These are phyloP conservation scores for Knipowitschia caucasica DNA, from an alignment of 2,797 vertebrate genomes.

Conservation along the genomic window DNA sequence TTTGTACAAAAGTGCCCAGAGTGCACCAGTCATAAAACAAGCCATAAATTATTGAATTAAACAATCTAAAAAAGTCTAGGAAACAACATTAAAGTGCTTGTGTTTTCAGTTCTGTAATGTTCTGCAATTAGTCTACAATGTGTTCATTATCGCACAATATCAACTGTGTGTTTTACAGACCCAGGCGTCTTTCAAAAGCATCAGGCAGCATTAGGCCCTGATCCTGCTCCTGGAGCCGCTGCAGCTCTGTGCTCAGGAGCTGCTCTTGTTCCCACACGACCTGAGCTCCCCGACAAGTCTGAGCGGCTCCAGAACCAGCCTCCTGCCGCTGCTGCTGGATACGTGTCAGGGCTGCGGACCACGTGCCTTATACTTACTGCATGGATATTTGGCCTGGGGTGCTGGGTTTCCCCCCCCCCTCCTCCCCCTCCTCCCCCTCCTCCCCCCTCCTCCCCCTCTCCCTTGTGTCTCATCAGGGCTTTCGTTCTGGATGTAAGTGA, in stretches of 20 bases:
- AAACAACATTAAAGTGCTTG: too few relatives aligned
- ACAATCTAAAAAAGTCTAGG: too few relatives aligned
- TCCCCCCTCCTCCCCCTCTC: slow-evolving; percentile 16
- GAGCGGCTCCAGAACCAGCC: slow-evolving; percentile 36
- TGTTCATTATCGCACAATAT: neutral
- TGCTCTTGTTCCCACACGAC: slow-evolving; percentile 57
- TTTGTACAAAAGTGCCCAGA: too few relatives aligned
- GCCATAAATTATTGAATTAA: too few relatives aligned
- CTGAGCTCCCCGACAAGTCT: slow-evolving; percentile 51
- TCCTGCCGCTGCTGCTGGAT: slow-evolving; percentile 11
- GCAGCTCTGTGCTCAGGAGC: slow-evolving; percentile 54
- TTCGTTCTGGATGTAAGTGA: slow-evolving; percentile 20
- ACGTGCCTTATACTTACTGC: slow-evolving; percentile 16
- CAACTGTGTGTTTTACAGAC: neutral
- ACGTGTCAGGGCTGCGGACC: slow-evolving; percentile 25
- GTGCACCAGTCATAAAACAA: too few relatives aligned
- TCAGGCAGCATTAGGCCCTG: slow-evolving; percentile 8
- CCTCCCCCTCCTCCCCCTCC: slow-evolving; percentile 22
- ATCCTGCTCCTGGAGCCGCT: slow-evolving; percentile 34
- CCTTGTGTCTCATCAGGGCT: slow-evolving; percentile 11
- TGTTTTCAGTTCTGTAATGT: neutral
- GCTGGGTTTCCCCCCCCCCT: slow-evolving; percentile 3
- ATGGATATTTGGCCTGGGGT: slow-evolving; percentile 24
- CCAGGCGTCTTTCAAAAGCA: neutral
- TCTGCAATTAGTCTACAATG: neutral